phyloP scores from a whole-genome alignment of 2,113 vertebrate species.

The Tenebrosternarchus preto region DNA sequence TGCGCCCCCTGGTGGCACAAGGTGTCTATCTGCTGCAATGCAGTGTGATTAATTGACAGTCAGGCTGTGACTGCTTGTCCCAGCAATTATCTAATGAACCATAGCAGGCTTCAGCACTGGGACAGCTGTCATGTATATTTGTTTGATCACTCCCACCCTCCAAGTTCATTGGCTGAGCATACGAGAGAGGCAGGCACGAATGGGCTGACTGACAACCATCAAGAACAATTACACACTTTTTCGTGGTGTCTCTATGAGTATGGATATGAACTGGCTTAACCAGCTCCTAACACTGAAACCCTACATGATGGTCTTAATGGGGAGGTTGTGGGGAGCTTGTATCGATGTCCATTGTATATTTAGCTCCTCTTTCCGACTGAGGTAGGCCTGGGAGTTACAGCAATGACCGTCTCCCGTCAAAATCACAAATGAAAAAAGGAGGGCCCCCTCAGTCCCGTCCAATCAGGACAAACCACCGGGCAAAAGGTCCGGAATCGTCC shows the following conservation, averaged over 20 bases:
- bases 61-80: constrained; percentile 8
- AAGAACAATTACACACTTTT: background rate
- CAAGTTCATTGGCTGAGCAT: constrained; percentile 18
- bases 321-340: background rate
- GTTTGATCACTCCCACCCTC: background rate
- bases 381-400: constrained; percentile 18
- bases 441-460: constrained; percentile 8
- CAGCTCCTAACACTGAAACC: constrained; percentile 11
- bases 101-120: constrained; percentile 28
- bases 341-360: background rate
- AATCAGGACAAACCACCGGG: constrained; percentile 13
- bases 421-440: constrained; percentile 10
- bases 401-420: constrained; percentile 1
- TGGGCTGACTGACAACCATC: constrained; percentile 17
- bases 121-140: constrained; percentile 9
- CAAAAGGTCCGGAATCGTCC: constrained; percentile 40
- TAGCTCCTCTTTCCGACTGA: constrained; percentile 37
- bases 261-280: constrained; percentile 7
- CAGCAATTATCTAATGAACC: constrained; percentile 30
- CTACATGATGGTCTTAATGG: constrained; percentile 1
- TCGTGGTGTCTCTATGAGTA: background rate
- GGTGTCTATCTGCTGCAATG: constrained; percentile 23
- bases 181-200: constrained; percentile 2
- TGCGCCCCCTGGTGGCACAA: constrained; percentile 1
- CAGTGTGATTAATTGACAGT: constrained; percentile 17